phyloP scores from a whole-genome alignment of 2,113 vertebrate species.

The Clupea harengus region DNA sequence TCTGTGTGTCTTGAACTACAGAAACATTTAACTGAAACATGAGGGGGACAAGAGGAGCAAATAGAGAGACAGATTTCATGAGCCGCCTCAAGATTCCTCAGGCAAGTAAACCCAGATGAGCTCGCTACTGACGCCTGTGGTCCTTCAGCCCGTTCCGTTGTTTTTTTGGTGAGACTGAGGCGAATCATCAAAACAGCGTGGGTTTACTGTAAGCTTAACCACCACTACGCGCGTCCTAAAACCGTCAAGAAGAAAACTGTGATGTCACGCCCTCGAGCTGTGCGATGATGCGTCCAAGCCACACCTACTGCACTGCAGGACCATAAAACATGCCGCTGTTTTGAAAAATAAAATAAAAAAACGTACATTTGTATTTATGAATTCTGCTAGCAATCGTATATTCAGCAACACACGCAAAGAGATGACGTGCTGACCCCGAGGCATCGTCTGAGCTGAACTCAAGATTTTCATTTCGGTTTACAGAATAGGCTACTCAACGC shows the following conservation, averaged over 20 bases:
- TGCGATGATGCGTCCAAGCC: not conserved
- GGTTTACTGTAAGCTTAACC: not conserved
- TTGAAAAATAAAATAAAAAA: not conserved
- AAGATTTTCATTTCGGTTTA: not conserved
- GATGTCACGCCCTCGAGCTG: not conserved
- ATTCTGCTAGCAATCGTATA: not conserved
- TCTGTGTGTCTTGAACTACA: not conserved
- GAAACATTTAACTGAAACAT: not conserved
- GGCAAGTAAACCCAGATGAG: not conserved
- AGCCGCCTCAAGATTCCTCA: not conserved
- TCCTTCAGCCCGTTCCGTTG: not conserved
- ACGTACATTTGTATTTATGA: not conserved
- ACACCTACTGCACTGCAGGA: conserved; percentile 9
- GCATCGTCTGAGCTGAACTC: not conserved
- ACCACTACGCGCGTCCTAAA: not conserved
- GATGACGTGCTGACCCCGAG: not conserved
- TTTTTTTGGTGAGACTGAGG: not conserved
- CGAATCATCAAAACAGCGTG: not conserved
- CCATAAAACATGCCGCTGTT: conserved; percentile 24
- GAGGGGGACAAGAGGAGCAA: not conserved
- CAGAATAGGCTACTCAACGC: not conserved
- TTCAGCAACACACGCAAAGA: not conserved
- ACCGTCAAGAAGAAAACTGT: not conserved
- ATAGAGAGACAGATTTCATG: not conserved
- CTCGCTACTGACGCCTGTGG: not conserved